Evolutionary conservation across 2,888 invertebrate species (phyloP), one percentile per base, ranked within the genome.

Genomic region (Dynastes tityus): DNA sequence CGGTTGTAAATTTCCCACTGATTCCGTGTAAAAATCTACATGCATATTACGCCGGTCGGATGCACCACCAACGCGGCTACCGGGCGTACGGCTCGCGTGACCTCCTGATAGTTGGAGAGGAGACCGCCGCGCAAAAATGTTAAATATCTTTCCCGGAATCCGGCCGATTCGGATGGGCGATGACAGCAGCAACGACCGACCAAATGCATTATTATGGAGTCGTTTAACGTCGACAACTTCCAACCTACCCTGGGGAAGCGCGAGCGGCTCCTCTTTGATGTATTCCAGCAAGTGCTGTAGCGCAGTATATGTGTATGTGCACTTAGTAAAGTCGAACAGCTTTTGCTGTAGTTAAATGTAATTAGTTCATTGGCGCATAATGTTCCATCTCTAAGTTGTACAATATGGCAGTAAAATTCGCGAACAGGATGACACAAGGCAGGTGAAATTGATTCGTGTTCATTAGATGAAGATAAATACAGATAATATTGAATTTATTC

Each of bases 1-100:
- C 27, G 8, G 55, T 58, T 58, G 55, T 58, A 58, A 58, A 58
- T 58, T 22, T 58, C 22, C 22, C 22, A 22, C 5, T 58, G 22
- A 58, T 58, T 58, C 55, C 27, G 22, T 58, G 22, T 58, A 58
- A 58, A 58, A 58, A 58, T 58, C 5, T 58, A 58, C 55, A 58
- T 58, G 22, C 55, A 16, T 16, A 22, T 22, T 58, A 22, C 55
- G 22, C n/a, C 55, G 22, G 22, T 16, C 8, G 16, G 16, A 58
- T 58, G 55, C 22, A 16, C 11, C 9, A 8, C 37, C 37, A 5
- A 2, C 6, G 11, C 16, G 22, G 22, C 22, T 22, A 22, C 22
- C 22, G 55, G 9, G 22, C 55, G 22, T 58, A 22, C 55, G 9
- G 5, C 16, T 58, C 55, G 55, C 55, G 55, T 58, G 55, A 58